Evolutionary conservation across 2,888 invertebrate species (phyloP).

Genomic region (Eupithecia vulgata): DNA sequence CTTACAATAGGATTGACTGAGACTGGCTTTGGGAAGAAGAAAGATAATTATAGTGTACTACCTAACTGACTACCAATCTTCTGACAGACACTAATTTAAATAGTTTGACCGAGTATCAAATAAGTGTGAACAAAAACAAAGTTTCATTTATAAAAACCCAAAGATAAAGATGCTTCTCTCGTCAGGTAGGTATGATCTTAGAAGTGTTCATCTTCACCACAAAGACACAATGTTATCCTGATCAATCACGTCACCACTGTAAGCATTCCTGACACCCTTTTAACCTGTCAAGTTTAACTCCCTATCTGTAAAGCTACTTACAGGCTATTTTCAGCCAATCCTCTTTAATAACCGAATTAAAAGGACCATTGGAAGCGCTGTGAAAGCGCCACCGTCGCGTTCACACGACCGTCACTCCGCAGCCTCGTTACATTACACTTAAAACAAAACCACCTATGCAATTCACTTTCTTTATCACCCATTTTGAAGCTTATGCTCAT

Average conservation of each 20-base stretch:
- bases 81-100: not conserved
- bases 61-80: no score
- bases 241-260: conserved; percentile 30
- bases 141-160: not conserved
- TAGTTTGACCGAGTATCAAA: not conserved
- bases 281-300: conserved; percentile 42
- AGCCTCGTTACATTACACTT: conserved; percentile 57
- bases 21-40: not conserved
- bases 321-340: conserved; percentile 45
- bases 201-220: conserved; percentile 4
- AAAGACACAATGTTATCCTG: not conserved
- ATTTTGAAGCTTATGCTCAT: conserved; percentile 47
- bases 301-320: conserved; percentile 45
- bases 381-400: conserved; percentile 68
- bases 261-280: conserved; percentile 35
- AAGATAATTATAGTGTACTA: not conserved
- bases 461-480: conserved; percentile 10
- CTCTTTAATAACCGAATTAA: conserved; percentile 48
- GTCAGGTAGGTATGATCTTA: not conserved
- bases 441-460: conserved; percentile 37
- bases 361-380: conserved; percentile 60
- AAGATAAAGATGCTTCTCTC: not conserved
- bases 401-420: conserved; percentile 77
- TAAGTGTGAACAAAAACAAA: not conserved
- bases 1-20: not conserved